These are phyloP conservation scores for Tetramorium parvispinum DNA, from an alignment of 1,140 invertebrate genomes.

Conservation along the genomic window DNA sequence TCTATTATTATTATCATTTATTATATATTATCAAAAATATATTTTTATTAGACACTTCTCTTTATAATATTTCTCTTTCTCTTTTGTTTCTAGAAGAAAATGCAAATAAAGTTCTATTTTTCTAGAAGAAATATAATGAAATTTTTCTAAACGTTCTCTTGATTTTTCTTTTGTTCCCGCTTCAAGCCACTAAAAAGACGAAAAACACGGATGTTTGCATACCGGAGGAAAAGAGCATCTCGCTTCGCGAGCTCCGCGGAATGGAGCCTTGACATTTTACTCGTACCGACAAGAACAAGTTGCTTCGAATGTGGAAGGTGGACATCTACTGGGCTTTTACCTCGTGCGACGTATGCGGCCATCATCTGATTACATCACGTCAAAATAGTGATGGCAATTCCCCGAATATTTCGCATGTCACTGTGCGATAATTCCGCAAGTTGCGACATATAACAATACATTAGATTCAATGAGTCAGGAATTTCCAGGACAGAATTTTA, in stretches of 20 bases:
- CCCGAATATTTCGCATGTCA: not conserved
- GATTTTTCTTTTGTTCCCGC: not conserved
- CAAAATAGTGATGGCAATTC: not conserved
- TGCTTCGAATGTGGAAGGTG: conserved; percentile 23
- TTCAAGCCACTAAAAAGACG: not conserved
- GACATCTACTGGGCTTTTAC: conserved; percentile 17
- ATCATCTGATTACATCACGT: conserved; percentile 12
- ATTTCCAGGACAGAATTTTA: not conserved
- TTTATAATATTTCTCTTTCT: not conserved
- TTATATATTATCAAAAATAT: conserved; percentile 4
- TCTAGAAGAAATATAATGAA: not conserved
- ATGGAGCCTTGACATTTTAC: conserved; percentile 56
- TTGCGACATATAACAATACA: not conserved
- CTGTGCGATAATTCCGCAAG: not conserved
- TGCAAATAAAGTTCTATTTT: not conserved
- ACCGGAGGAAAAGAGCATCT: not conserved
- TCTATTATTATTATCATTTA: not conserved
- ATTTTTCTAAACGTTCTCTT: not conserved
- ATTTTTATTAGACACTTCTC: not conserved
- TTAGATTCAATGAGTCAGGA: conserved; percentile 19
- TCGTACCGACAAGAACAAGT: conserved; percentile 4
- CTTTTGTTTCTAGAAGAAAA: not conserved
- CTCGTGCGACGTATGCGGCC: not conserved
- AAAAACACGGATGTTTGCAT: not conserved
- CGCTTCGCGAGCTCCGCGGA: not conserved